A percentile compares a stretch with the other conserved stretches of the same genome.
Conservation (phyloP, 2,797 vertebrate genomes). For the Bovichtus variegatus region DNA sequence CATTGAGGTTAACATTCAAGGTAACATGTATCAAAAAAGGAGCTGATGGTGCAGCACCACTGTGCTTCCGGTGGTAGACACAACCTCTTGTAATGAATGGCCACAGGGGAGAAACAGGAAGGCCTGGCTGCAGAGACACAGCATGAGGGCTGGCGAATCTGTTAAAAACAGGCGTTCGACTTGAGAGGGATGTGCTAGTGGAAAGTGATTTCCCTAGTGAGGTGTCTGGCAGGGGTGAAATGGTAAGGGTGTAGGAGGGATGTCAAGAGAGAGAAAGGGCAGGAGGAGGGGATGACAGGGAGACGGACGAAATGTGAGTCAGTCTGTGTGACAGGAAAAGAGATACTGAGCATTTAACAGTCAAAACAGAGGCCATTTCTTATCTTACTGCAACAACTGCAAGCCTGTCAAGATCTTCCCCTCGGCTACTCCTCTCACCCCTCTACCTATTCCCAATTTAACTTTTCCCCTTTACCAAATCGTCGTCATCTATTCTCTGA, state of each 20-base stretch:
- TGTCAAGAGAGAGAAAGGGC: conserved; percentile 12
- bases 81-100: conserved; percentile 24
- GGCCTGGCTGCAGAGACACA: conserved; percentile 16
- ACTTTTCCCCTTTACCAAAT: background rate
- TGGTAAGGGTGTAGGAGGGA: conserved; percentile 1
- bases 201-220: conserved; percentile 57
- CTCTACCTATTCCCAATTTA: background rate
- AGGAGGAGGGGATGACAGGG: conserved; percentile 4
- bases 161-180: conserved; percentile 8
- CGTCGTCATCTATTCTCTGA: background rate
- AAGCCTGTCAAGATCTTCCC: conserved; percentile 25
- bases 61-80: conserved; percentile 1
- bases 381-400: conserved; percentile 13
- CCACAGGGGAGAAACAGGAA: conserved; percentile 12
- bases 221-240: conserved; percentile 37
- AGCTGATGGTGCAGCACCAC: conserved; percentile 21
- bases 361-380: conserved; percentile 36
- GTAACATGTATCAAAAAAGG: conserved; percentile 8
- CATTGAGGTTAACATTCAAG: conserved; percentile 25
- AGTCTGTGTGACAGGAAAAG: conserved; percentile 16
- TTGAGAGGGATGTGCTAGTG: conserved; percentile 25
- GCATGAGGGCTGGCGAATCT: conserved; percentile 6
- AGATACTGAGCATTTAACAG: conserved; percentile 19
- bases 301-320: conserved; percentile 10
- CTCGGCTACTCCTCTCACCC: too few species aligned